Evolutionary conservation across 2,888 invertebrate species (phyloP).

Genomic region (Lysandra coridon): DNA sequence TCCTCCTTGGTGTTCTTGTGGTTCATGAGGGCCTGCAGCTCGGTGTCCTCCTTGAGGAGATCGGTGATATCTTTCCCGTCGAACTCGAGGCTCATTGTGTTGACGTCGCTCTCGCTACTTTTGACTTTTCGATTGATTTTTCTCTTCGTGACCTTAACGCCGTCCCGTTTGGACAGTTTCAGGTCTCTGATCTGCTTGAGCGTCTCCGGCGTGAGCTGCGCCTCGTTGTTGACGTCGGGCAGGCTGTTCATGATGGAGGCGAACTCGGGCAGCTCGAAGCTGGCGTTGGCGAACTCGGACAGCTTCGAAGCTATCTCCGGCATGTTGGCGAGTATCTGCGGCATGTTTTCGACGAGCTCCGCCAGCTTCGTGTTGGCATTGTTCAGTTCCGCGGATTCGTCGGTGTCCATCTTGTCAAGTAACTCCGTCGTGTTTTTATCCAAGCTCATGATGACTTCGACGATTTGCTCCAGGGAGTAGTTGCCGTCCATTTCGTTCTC

Average conservation of each 20-base stretch:
- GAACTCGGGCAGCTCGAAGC: constrained; percentile 68
- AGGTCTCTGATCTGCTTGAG: constrained; percentile 72
- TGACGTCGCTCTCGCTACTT: constrained; percentile 58
- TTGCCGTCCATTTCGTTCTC: constrained; percentile 49
- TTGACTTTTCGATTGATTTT: constrained; percentile 64
- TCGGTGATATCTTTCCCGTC: constrained; percentile 64
- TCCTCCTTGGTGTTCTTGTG: constrained; percentile 61
- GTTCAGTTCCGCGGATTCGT: constrained; percentile 55
- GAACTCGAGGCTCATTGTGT: constrained; percentile 53
- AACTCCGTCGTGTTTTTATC: constrained; percentile 66
- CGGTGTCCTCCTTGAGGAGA: constrained; percentile 62
- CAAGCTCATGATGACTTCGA: constrained; percentile 69
- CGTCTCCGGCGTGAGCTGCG: constrained; percentile 71
- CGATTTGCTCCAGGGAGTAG: constrained; percentile 65
- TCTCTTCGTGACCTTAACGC: constrained; percentile 70
- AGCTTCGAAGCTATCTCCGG: constrained; percentile 68
- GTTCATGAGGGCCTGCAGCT: constrained; percentile 56
- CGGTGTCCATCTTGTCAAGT: constrained; percentile 60
- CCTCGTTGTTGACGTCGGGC: constrained; percentile 65
- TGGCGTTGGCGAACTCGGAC: constrained; percentile 64
- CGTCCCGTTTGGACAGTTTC: constrained; percentile 67
- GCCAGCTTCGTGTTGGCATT: constrained; percentile 60
- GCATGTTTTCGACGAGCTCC: constrained; percentile 69
- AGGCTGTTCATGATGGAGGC: constrained; percentile 67
- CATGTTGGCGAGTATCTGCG: constrained; percentile 71